Percentiles rank a stretch among this genome's conserved stretches.
phyloP scores from a whole-genome alignment of 2,797 vertebrate species.

The Lithobates pipiens region DNA sequence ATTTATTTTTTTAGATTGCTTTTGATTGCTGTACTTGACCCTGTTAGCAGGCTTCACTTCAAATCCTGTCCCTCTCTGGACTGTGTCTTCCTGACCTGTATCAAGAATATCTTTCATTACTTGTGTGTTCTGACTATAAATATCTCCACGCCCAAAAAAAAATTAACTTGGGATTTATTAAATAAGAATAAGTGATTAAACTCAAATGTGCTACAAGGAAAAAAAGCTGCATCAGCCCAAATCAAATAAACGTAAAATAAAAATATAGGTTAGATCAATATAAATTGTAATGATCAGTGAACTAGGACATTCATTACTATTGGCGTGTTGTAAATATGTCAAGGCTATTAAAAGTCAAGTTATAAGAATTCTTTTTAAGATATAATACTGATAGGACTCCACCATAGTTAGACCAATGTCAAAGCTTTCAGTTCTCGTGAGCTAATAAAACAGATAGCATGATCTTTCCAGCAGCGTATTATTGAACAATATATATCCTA shows the following conservation, averaged over 20 bases:
- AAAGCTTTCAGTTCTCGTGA: slow-evolving; percentile 55
- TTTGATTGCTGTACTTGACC: no score
- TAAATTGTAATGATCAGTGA: slow-evolving; percentile 26
- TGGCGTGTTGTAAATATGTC: slow-evolving; percentile 28
- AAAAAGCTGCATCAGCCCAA: not conserved
- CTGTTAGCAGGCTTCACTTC: no score
- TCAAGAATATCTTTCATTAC: no score
- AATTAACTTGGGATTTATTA: no score
- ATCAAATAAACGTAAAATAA: slow-evolving; percentile 13
- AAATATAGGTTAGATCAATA: slow-evolving; percentile 29
- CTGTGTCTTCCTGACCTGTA: no score
- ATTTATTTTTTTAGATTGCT: no score
- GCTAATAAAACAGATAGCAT: slow-evolving; percentile 60
- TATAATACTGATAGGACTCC: slow-evolving; percentile 38
- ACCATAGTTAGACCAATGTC: slow-evolving; percentile 60
- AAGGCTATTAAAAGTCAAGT: slow-evolving; percentile 38
- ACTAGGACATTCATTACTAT: slow-evolving; percentile 48
- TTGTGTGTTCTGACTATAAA: no score
- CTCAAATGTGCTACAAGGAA: no score
- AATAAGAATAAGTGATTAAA: no score
- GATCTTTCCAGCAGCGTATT: slow-evolving; percentile 57
- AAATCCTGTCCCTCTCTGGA: no score
- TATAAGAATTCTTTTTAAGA: slow-evolving; percentile 33
- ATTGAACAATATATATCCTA: slow-evolving; percentile 62
- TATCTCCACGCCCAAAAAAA: no score